Evolutionary conservation across 2,797 vertebrate genomes (phyloP).

Genomic region (Hypotaenidia okinawae): DNA sequence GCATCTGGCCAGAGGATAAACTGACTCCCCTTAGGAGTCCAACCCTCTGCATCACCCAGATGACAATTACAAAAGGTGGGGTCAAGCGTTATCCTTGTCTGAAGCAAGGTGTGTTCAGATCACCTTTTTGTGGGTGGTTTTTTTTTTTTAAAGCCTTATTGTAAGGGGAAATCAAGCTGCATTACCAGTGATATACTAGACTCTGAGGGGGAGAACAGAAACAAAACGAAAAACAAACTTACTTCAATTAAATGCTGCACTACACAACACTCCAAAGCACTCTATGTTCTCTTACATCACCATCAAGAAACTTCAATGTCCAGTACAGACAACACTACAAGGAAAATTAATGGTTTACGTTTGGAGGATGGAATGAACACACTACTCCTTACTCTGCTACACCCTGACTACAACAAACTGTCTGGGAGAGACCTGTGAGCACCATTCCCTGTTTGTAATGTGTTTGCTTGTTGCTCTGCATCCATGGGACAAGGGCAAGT

Average conservation of each 20-base stretch:
- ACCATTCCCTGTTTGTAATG: not conserved
- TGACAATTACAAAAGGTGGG: not conserved
- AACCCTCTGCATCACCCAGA: not conserved
- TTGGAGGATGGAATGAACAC: constrained; percentile 20
- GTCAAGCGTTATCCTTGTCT: not conserved
- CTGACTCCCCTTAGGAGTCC: not conserved
- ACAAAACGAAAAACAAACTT: constrained; percentile 30
- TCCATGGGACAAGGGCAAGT: not conserved
- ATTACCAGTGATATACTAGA: not conserved
- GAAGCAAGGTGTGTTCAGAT: not conserved
- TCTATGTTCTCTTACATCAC: constrained; percentile 54
- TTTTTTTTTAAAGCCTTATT: not conserved
- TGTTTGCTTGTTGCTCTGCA: not conserved
- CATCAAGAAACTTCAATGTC: constrained; percentile 46
- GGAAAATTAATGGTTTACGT: constrained; percentile 49
- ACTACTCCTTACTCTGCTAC: constrained; percentile 1
- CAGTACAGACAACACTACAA: constrained; percentile 56
- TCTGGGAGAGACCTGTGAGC: not conserved
- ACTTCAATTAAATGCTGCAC: constrained; percentile 54
- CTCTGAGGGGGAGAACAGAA: not conserved
- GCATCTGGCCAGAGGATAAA: not conserved
- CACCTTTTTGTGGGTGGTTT: not conserved
- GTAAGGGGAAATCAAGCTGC: not conserved
- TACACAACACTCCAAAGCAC: constrained; percentile 57
- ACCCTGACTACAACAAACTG: not conserved